These are phyloP conservation scores for Eristalis pertinax DNA, from an alignment of 2,888 invertebrate genomes.

Conservation along the genomic window DNA sequence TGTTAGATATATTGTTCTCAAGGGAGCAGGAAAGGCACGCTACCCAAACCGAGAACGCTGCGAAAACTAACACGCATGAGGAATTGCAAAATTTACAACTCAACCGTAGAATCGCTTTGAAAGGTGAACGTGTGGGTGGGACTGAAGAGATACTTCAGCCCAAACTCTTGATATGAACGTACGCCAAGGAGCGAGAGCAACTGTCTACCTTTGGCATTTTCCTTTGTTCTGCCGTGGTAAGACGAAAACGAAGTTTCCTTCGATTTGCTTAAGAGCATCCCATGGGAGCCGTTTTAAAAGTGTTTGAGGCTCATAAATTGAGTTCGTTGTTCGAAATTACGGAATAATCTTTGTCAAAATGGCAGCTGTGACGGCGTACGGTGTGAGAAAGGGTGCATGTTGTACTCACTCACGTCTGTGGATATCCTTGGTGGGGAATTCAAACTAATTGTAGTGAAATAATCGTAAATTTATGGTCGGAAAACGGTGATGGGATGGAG, in stretches of 20 bases:
- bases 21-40: conserved; percentile 45
- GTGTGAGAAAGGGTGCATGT: neutral
- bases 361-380: conserved; percentile 50
- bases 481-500: conserved; percentile 64
- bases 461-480: conserved; percentile 71
- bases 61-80: conserved; percentile 71
- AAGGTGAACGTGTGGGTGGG: conserved; percentile 6
- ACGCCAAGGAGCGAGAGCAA: conserved; percentile 2
- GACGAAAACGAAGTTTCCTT: conserved; percentile 63
- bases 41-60: conserved; percentile 31
- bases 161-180: conserved; percentile 53
- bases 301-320: conserved; percentile 68
- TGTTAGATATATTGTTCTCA: conserved; percentile 66
- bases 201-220: conserved; percentile 21
- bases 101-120: conserved; percentile 32
- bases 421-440: conserved; percentile 28
- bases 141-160: neutral
- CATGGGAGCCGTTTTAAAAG: conserved; percentile 70
- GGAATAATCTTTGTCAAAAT: conserved; percentile 65
- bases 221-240: conserved; percentile 22
- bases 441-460: conserved; percentile 72
- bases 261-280: conserved; percentile 71
- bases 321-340: conserved; percentile 59
- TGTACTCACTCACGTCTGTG: neutral
- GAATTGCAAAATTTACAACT: conserved; percentile 70